A percentile compares a stretch with the other conserved stretches of the same genome.
phyloP scores from a whole-genome alignment of 2,797 vertebrate genomes.

The Sarcophilus harrisii region DNA sequence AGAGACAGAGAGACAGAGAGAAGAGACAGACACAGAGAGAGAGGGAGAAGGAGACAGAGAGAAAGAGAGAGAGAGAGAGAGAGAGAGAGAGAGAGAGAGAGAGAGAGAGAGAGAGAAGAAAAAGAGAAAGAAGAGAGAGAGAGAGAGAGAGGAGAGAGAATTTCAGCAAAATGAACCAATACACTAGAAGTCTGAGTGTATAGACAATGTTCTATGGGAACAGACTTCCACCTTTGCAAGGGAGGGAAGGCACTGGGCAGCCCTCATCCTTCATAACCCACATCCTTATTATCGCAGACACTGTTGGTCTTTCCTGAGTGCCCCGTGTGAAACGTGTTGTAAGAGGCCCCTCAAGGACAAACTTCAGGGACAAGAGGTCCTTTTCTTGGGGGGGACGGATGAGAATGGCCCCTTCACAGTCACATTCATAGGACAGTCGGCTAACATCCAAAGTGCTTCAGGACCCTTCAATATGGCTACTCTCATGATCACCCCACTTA shows the following conservation, averaged over 20 bases:
- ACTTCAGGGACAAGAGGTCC: too few species aligned
- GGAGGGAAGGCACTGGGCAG: not conserved
- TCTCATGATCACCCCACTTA: not conserved
- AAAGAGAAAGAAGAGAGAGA: not conserved
- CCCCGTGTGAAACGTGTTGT: not conserved
- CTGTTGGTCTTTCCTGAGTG: not conserved
- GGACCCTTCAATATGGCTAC: not conserved
- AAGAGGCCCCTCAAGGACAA: not conserved
- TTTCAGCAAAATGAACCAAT: not conserved
- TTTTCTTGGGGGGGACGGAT: not conserved
- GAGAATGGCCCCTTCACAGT: not conserved
- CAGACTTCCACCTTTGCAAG: not conserved
- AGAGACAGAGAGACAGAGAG: too few species aligned
- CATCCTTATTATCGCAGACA: not conserved
- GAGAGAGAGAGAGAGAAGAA: not conserved
- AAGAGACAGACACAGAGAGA: too few species aligned
- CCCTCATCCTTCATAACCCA: not conserved
- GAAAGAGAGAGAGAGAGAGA: not conserved
- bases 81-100: not conserved
- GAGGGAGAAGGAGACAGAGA: too few species aligned
- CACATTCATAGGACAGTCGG: not conserved
- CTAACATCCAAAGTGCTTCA: not conserved
- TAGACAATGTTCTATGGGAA: not conserved
- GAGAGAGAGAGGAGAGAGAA: not conserved
- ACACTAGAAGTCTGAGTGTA: not conserved